Conservation (phyloP, 2,888 invertebrate genomes). For the Glaucopsyche alexis region DNA sequence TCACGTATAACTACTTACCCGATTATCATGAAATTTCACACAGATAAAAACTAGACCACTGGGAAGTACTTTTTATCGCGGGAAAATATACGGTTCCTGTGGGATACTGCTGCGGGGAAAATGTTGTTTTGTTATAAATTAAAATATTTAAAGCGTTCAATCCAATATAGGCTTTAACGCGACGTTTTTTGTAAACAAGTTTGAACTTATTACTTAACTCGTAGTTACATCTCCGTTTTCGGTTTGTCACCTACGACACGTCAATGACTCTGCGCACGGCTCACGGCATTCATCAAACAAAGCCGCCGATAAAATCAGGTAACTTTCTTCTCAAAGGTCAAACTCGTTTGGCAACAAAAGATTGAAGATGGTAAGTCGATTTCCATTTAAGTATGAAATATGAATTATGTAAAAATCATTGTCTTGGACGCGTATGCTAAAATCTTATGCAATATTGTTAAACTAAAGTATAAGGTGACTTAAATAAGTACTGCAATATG, state of each 20-base stretch:
- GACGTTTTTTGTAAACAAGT: too few relatives aligned
- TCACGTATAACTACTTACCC: too few relatives aligned
- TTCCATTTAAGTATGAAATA: neutral
- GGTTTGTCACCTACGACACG: neutral
- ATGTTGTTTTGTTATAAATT: too few relatives aligned
- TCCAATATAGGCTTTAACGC: too few relatives aligned
- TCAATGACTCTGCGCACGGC: neutral
- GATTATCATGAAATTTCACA: too few relatives aligned
- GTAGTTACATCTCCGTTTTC: neutral
- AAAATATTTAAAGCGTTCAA: too few relatives aligned
- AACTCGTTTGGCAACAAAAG: constrained; percentile 16
- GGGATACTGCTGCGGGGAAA: too few relatives aligned
- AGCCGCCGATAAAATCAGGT: constrained; percentile 20
- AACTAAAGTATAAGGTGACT: neutral
- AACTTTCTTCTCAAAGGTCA: constrained; percentile 24
- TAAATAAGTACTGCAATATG: too few relatives aligned
- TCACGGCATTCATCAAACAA: constrained; percentile 13
- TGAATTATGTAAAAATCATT: constrained; percentile 43
- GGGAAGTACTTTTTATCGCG: too few relatives aligned
- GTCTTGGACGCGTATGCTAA: constrained; percentile 39
- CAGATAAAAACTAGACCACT: too few relatives aligned
- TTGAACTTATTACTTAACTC: too few relatives aligned
- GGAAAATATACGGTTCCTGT: too few relatives aligned
- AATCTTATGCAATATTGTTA: neutral
- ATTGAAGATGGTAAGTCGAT: constrained; percentile 13